These are phyloP conservation scores for Cantharis rufa DNA, from an alignment of 2,888 invertebrate genomes.

Conservation along the genomic window DNA sequence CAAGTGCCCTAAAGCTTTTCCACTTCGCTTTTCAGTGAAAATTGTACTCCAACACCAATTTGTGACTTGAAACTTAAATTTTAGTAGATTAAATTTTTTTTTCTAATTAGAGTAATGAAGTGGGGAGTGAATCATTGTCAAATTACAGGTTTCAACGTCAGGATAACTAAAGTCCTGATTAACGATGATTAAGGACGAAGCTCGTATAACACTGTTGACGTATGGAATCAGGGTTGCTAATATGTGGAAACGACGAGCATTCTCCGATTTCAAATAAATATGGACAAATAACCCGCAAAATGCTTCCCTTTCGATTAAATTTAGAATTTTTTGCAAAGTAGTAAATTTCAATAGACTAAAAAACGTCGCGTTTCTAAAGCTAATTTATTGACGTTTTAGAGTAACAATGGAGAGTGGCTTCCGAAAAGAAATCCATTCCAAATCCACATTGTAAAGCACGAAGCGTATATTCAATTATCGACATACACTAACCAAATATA, in stretches of 20 bases:
- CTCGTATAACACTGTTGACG: conserved; percentile 25
- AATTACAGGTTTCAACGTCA: conserved; percentile 18
- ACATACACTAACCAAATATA: conserved; percentile 8
- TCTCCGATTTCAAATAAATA: not conserved
- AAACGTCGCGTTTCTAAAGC: not conserved
- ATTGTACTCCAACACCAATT: not conserved
- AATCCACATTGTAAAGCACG: conserved; percentile 32
- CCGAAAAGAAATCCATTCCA: conserved; percentile 1
- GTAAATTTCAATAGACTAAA: not conserved
- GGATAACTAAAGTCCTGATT: conserved; percentile 23
- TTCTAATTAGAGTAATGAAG: not conserved
- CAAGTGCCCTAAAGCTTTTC: conserved; percentile 37
- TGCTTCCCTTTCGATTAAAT: not conserved
- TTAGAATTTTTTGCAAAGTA: not conserved
- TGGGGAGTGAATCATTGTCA: conserved; percentile 10
- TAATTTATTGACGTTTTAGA: not conserved
- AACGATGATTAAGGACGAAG: conserved; percentile 22
- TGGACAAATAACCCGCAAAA: not conserved
- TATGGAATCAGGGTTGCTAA: conserved; percentile 20
- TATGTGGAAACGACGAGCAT: conserved; percentile 11
- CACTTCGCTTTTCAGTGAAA: conserved; percentile 21
- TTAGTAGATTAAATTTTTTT: not conserved
- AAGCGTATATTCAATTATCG: conserved; percentile 32
- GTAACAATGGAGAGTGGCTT: not conserved
- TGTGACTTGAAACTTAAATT: not conserved